phyloP scores from a whole-genome alignment of 2,888 invertebrate species.

The Parasteatoda lunata region DNA sequence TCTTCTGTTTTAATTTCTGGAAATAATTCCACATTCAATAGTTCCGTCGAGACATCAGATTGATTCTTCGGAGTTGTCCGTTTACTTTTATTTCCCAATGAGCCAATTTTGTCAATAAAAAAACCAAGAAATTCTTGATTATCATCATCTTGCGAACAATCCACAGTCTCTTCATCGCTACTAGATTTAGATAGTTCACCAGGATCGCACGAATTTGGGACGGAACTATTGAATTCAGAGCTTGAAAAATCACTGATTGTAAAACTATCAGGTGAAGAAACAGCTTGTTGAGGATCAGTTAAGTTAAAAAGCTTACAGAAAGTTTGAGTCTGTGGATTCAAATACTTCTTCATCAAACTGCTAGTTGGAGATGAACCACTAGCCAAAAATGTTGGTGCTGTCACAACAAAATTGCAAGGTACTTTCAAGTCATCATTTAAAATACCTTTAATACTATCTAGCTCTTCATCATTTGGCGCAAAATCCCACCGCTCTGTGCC shows the following conservation, averaged over 20 bases:
- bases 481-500: slow-evolving; percentile 82
- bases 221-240: slow-evolving; percentile 12
- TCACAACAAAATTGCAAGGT: slow-evolving; percentile 85
- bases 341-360: slow-evolving; percentile 41
- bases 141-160: slow-evolving; percentile 54
- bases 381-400: slow-evolving; percentile 53
- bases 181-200: slow-evolving; percentile 72
- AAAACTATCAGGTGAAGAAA: slow-evolving; percentile 28
- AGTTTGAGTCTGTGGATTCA: slow-evolving; percentile 77
- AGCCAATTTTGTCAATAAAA: slow-evolving; percentile 55
- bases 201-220: slow-evolving; percentile 70
- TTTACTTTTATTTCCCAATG: not conserved
- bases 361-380: not conserved
- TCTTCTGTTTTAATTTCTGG: not conserved
- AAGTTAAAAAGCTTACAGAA: slow-evolving; percentile 79
- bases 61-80: slow-evolving; percentile 13
- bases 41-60: not conserved
- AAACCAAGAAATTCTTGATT: slow-evolving; percentile 57
- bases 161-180: slow-evolving; percentile 70
- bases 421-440: slow-evolving; percentile 82
- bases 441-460: slow-evolving; percentile 79
- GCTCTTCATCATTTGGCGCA: slow-evolving; percentile 84
- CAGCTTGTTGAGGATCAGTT: slow-evolving; percentile 85
- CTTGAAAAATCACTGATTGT: slow-evolving; percentile 42
- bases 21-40: not conserved